Percentiles rank a stretch among this genome's conserved stretches.
phyloP scores from a whole-genome alignment of 2,113 vertebrate genomes.

The Danio rerio region DNA sequence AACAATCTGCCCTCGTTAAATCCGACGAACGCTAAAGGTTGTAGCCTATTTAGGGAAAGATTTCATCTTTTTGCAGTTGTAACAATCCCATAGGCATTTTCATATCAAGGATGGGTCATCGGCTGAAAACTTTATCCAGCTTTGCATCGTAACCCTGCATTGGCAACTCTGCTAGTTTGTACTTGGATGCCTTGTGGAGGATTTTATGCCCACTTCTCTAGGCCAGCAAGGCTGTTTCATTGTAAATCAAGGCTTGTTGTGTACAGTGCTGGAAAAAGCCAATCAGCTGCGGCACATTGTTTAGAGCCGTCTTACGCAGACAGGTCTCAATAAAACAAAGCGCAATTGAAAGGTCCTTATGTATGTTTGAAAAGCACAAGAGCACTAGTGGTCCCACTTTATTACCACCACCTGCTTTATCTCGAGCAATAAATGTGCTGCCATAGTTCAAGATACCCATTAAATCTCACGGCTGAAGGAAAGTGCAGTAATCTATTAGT shows the following conservation, averaged over 20 bases:
- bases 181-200: constrained; percentile 2
- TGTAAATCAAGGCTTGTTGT: constrained; percentile 32
- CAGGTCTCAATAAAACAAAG: constrained; percentile 7
- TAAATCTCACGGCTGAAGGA: not conserved
- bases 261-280: not conserved
- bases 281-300: constrained; percentile 11
- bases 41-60: not conserved
- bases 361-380: constrained; percentile 11
- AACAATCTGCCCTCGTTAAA: not conserved
- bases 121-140: constrained; percentile 17
- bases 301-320: not conserved
- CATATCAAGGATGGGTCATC: constrained; percentile 6
- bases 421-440: constrained; percentile 9
- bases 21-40: not conserved
- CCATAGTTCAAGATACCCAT: constrained; percentile 3
- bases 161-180: constrained; percentile 17
- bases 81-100: not conserved
- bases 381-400: not conserved
- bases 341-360: constrained; percentile 23
- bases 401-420: not conserved
- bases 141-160: constrained; percentile 25
- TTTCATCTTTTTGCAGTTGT: not conserved
- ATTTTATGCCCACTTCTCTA: constrained; percentile 22
- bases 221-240: constrained; percentile 20
- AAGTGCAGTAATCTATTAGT: not conserved